Evolutionary conservation across 1,140 invertebrate species (phyloP).

Genomic region (Drosophila guanche): DNA sequence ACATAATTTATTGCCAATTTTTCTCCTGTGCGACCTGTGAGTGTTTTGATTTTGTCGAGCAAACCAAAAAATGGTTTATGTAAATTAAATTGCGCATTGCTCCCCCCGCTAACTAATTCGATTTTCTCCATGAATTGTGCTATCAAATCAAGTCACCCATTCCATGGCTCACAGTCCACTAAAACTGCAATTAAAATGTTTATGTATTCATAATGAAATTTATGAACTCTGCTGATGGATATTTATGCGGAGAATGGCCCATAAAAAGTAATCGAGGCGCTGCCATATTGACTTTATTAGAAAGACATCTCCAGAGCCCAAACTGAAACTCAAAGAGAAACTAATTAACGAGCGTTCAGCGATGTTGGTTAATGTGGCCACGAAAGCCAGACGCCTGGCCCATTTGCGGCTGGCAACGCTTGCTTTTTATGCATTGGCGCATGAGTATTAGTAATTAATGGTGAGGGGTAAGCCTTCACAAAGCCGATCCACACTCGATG

Average conservation of each 20-base stretch:
- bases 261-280: slow-evolving; percentile 51
- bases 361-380: slow-evolving; percentile 54
- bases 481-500: slow-evolving; percentile 13
- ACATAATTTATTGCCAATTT: slow-evolving; percentile 36
- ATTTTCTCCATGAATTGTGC: slow-evolving; percentile 41
- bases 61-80: slow-evolving; percentile 31
- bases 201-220: slow-evolving; percentile 67
- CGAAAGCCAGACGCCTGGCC: slow-evolving; percentile 33
- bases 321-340: slow-evolving; percentile 20
- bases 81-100: slow-evolving; percentile 45
- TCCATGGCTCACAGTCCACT: slow-evolving; percentile 12
- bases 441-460: slow-evolving; percentile 72
- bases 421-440: slow-evolving; percentile 67
- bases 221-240: slow-evolving; percentile 55
- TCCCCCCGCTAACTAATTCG: slow-evolving; percentile 29
- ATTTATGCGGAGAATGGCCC: slow-evolving; percentile 47
- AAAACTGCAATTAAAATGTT: slow-evolving; percentile 64
- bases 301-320: slow-evolving; percentile 15
- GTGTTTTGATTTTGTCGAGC: slow-evolving; percentile 38
- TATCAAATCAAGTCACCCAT: slow-evolving; percentile 21
- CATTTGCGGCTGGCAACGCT: slow-evolving; percentile 55
- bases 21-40: neutral
- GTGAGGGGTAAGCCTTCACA: neutral
- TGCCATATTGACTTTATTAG: slow-evolving; percentile 64
- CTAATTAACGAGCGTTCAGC: slow-evolving; percentile 65